Evolutionary conservation across 1,140 invertebrate species (phyloP), one percentile per base, ranked within the genome.

Genomic region (Drosophila hydei): DNA sequence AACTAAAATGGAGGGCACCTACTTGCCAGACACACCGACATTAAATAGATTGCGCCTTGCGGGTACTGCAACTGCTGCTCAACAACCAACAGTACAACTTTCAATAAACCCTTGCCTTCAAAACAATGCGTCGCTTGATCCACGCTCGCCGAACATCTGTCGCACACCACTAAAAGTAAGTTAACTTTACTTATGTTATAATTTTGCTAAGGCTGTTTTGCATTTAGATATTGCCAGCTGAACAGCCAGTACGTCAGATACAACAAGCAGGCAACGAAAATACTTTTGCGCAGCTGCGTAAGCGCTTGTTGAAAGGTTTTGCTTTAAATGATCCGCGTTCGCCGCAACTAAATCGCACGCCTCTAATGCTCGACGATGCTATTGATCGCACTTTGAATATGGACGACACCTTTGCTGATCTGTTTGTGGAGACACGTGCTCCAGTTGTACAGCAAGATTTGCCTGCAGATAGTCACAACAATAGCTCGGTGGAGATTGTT

Each of bases 281-380:
- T 51, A 43, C 81, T 12, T 76, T 75, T 43, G 52, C 69, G 0
- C 60, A 67, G 50, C 50, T 90, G 43, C 83, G 87, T 14, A 90
- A 87, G 48, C 75, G 90, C 1, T 43, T 91, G 11, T 54, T 91
- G 0, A 90, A 89, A 33, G 90, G 90, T 0, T 91, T 91, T 27
- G 47, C 89, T 0, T 64, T 85, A 0, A 89, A 74, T 8, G 92
- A 93, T 89, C 92, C 92, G 0, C 83, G 92, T 5, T 93, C 92
- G 2, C 92, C 92, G 0, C 90, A 92, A 56, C 69, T 93, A 21
- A 90, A 90, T 71, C 88, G 92, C 48, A 93, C 92, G 3, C 92
- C 92, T 0, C 73, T 93, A 14, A 65, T 92, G n/a, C 68, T 92
- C 11, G 80, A 91, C 40, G 89, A 90, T 23, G 77, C 92, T 19